Evolutionary conservation across 1,140 invertebrate genomes (phyloP).

Genomic region (Caenorhabditis elegans): WBcel235 BX284604.4:8287001-8287500

Average conservation of each 20-base stretch:
- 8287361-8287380: constrained; percentile 30
- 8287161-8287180: constrained; percentile 1
- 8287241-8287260: constrained; percentile 37
- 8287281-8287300: constrained; percentile 39
- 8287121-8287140: background rate
- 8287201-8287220: constrained; percentile 37
- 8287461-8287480: background rate
- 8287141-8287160: background rate
- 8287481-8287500: background rate
- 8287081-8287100: constrained; percentile 30
- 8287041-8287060: constrained; percentile 25
- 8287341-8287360: constrained; percentile 35
- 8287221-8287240: constrained; percentile 34
- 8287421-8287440: constrained; percentile 34
- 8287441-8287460: background rate
- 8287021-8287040: background rate
- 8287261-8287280: constrained; percentile 27
- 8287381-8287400: background rate
- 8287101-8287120: background rate
- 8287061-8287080: constrained; percentile 34
- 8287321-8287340: constrained; percentile 17
- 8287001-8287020: constrained; percentile 12
- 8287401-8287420: constrained; percentile 41
- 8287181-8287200: background rate
- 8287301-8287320: background rate